These are phyloP conservation scores for Neotoma lepida DNA, from an alignment of 2,113 vertebrate species.

Conservation along the genomic window DNA sequence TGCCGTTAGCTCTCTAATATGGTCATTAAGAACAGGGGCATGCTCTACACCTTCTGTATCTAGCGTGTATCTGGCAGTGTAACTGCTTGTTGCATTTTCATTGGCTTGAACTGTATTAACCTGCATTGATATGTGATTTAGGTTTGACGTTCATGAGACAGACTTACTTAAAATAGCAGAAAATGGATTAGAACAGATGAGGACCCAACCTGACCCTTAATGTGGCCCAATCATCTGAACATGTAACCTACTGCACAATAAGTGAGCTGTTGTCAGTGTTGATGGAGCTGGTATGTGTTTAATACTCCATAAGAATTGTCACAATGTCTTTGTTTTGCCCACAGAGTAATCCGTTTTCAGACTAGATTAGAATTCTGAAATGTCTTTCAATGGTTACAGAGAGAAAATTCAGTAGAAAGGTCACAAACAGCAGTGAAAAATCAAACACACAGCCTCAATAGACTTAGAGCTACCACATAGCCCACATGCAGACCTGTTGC, in stretches of 20 bases:
- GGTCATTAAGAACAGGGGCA: background rate
- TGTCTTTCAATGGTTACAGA: background rate
- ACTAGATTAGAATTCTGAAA: slow-evolving; percentile 12
- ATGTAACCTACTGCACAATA: background rate
- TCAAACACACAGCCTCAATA: background rate
- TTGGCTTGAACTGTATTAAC: background rate
- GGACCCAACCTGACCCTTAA: background rate
- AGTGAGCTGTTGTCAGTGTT: background rate
- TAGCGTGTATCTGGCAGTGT: background rate
- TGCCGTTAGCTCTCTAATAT: background rate
- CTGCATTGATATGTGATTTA: background rate
- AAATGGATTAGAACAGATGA: background rate
- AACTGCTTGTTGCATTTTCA: background rate
- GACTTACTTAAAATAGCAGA: slow-evolving; percentile 14
- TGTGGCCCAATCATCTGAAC: background rate
- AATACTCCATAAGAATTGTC: background rate
- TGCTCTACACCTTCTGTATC: background rate
- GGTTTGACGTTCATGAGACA: background rate
- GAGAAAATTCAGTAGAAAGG: background rate
- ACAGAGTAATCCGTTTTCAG: background rate
- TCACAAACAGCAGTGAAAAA: background rate
- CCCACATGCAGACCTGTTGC: background rate
- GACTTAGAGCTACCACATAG: background rate
- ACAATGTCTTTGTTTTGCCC: background rate
- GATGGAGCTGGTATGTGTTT: background rate